Base-by-base conservation (phyloP, 2,888 invertebrate genomes). In the Nesidiocoris tenuis region DNA sequence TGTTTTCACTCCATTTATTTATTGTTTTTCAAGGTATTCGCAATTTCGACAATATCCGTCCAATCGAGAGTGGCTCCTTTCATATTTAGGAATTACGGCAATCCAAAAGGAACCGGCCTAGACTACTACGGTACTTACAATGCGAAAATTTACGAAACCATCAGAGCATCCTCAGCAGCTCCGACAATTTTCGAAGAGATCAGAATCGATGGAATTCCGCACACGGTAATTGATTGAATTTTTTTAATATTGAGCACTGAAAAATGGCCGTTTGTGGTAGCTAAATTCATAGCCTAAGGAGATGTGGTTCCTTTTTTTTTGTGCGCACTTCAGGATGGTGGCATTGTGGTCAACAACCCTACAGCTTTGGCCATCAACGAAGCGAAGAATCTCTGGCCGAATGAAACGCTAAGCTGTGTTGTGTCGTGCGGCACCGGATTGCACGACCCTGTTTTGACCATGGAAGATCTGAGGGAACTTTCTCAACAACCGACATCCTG, bases 101-200 rank as follows among this genome's bases (percentile, higher is more conserved):
- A 90, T 79, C 90, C 91, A 9, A 89, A 87, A 82, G 86, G 89
- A 74, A 87, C 89, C 21, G 88, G 90, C 79, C 88, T 90, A 79
- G 88, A 89, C 81, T 89, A 92, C 83, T 87, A 88, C 75, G 95
- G 95, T 64, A 89, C 89, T 67, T 86, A 88, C 79, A 86, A 88
- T 77, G 89, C 91, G 79, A 85, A 85, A 79, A 84, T 94, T 76
- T 95, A 94, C 94, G 90, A 94, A 85, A 92, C 93, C 16, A 90
- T 94, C 23, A 85, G 95, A 79, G 96, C 96, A 0, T 94, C 94
- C 0, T 93, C 95, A 61, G 95, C 96, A 61, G 96, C 96, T 2
- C 96, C 96, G 1, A 92, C 93, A 0, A 95, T 95, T 86, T 96
- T 95, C 85, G 90, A 91, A 82, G 95, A 94, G 84, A 92, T 90